A percentile compares a stretch with the other conserved stretches of the same genome.
These are phyloP conservation scores for Pantherophis vulpinus DNA, from an alignment of 2,797 vertebrate species.

Conservation along the genomic window DNA sequence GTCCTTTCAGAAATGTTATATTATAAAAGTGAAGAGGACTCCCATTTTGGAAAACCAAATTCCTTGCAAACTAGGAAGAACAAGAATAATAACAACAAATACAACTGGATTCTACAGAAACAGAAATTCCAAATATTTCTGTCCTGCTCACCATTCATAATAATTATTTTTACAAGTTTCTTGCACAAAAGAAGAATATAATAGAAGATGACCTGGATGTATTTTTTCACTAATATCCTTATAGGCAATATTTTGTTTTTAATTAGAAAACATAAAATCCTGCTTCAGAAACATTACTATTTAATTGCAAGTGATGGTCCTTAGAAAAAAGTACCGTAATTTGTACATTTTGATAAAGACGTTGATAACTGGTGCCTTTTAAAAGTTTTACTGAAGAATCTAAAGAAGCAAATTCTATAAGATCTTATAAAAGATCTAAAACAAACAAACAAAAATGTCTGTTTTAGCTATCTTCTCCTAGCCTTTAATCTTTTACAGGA, in stretches of 20 bases:
- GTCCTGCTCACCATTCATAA: background rate
- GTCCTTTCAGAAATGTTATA: background rate
- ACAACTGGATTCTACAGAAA: background rate
- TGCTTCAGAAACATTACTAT: background rate
- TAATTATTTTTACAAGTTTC: background rate
- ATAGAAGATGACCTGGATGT: background rate
- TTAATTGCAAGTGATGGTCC: background rate
- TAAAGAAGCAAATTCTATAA: background rate
- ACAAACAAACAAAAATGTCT: background rate
- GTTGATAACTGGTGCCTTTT: background rate
- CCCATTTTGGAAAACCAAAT: background rate
- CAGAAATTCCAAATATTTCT: background rate
- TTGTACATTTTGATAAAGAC: background rate
- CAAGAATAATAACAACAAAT: background rate
- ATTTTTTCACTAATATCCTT: background rate
- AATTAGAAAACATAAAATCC: background rate
- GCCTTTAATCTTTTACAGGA: background rate
- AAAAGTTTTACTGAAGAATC: background rate
- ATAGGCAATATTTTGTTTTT: background rate
- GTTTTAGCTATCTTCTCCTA: background rate
- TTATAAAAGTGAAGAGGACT: background rate
- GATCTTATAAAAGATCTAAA: background rate
- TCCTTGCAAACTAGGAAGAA: background rate
- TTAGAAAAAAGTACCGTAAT: background rate
- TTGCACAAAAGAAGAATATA: background rate